Base-by-base conservation (phyloP, 2,797 vertebrate species). In the Onychomys torridus region DNA sequence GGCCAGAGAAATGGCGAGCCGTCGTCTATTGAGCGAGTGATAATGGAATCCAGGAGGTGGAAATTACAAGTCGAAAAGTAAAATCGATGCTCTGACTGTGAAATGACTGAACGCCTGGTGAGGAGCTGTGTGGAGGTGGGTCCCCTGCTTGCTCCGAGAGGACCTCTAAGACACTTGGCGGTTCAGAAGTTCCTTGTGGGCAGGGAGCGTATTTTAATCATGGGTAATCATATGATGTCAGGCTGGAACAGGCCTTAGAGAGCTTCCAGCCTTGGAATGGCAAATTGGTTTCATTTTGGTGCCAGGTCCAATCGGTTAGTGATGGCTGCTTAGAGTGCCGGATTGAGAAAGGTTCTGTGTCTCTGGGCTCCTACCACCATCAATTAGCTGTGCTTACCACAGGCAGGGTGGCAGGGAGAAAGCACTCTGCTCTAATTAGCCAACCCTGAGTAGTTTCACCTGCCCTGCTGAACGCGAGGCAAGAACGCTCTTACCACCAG, bases 31-130 rank as follows among this genome's bases (percentile, higher is more conserved):
- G 98, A 98, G 93, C 93, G 92, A 97, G 97, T 96, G 97, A 96
- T 98, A 98, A 98, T 98, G 97, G 98, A 97, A 97, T 97, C 96
- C 97, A 97, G 97, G 97, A 98, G 98, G 98, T 97, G 96, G 98
- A 97, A 98, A 98, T 98, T 97, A 97, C 97, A 96, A 97, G 97
- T 97, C 69, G 96, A 97, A 97, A 98, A 97, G 93, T 97, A 97
- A 97, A 98, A 97, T 97, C 97, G 65, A 98, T 98, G 98, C 90
- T 85, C 93, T 96, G 97, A 94, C 97, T 97, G 95, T 95, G 96
- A 97, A 97, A 97, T 97, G 94, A 95, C 97, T 90, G 95, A 93
- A 91, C 43, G 96, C 96, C 88, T 86, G 94, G 97, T 79, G 93
- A 97, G 93, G 91, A 96, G 43, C 90, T 79, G 55, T 91, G 88